Percentiles rank a stretch among this genome's conserved stretches.
Evolutionary conservation across 2,113 vertebrate genomes (phyloP).

Genomic region (Plotosus lineatus): DNA sequence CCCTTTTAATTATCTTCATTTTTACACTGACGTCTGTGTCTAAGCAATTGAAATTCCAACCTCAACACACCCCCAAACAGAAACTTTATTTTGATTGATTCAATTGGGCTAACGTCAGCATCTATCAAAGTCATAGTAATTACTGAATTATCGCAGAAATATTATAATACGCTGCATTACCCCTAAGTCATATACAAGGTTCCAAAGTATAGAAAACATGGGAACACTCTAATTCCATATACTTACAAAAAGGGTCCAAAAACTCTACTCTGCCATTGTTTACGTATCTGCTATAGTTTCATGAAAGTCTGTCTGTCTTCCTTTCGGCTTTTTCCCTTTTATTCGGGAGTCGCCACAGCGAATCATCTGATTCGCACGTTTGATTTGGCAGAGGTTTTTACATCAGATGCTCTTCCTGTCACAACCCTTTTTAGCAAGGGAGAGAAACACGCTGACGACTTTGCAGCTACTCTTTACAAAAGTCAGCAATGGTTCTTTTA

Average conservation of each 20-base stretch:
- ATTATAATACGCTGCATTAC: slow-evolving; percentile 49
- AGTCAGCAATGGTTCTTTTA: no score
- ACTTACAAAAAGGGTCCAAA: neutral
- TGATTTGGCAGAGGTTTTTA: no score
- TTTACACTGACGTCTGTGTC: slow-evolving; percentile 52
- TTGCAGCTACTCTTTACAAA: no score
- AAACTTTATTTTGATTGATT: slow-evolving; percentile 56
- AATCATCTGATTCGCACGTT: no score
- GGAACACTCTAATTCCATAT: slow-evolving; percentile 30
- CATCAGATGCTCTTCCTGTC: no score
- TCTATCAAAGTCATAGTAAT: slow-evolving; percentile 51
- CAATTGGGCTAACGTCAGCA: slow-evolving; percentile 39
- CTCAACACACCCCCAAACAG: slow-evolving; percentile 35
- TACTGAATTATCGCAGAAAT: slow-evolving; percentile 37
- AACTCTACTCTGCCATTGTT: neutral
- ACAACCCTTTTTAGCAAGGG: no score
- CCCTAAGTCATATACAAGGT: slow-evolving; percentile 16
- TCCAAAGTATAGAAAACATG: slow-evolving; percentile 1
- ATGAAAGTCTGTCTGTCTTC: no score
- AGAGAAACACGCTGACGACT: no score
- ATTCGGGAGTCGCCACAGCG: no score
- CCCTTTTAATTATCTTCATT: slow-evolving; percentile 60
- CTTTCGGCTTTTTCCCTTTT: no score
- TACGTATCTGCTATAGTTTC: no score
- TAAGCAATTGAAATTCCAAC: slow-evolving; percentile 41